These are phyloP conservation scores for Drosophila mulleri DNA, from an alignment of 2,888 invertebrate species.

Conservation along the genomic window DNA sequence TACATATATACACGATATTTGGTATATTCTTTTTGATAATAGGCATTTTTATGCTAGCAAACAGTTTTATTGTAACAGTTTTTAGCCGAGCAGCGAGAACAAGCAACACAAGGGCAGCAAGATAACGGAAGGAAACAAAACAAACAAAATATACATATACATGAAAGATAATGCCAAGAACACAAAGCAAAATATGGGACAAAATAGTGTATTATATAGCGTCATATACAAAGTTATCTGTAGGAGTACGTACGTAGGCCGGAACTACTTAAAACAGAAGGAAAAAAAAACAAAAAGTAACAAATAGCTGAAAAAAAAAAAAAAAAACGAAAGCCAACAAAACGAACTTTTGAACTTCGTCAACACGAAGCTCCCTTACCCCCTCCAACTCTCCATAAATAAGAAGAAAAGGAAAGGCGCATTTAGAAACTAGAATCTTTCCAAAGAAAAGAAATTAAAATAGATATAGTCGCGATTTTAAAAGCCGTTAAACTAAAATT, in stretches of 20 bases:
- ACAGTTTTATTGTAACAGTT: slow-evolving; percentile 53
- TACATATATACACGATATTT: slow-evolving; percentile 47
- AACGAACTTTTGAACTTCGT: neutral
- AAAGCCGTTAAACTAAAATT: neutral
- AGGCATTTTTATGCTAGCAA: slow-evolving; percentile 53
- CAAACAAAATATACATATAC: slow-evolving; percentile 3
- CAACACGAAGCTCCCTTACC: neutral
- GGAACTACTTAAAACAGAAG: slow-evolving; percentile 21
- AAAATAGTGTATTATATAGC: slow-evolving; percentile 59
- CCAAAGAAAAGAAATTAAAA: neutral
- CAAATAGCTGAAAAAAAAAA: neutral
- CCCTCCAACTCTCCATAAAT: neutral
- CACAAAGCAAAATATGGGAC: slow-evolving; percentile 28
- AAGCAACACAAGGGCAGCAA: neutral
- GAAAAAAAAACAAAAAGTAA: neutral
- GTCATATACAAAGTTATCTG: slow-evolving; percentile 33
- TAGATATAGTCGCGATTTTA: slow-evolving; percentile 5
- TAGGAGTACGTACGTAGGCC: slow-evolving; percentile 28
- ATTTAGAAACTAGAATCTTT: slow-evolving; percentile 7
- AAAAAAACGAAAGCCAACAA: neutral
- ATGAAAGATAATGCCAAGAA: slow-evolving; percentile 21
- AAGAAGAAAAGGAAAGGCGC: neutral
- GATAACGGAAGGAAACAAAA: neutral
- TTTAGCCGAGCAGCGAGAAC: slow-evolving; percentile 36
- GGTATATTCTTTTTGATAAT: slow-evolving; percentile 70